phyloP scores from a whole-genome alignment of 2,888 invertebrate species.

The Stenchaetothrips biformis region DNA sequence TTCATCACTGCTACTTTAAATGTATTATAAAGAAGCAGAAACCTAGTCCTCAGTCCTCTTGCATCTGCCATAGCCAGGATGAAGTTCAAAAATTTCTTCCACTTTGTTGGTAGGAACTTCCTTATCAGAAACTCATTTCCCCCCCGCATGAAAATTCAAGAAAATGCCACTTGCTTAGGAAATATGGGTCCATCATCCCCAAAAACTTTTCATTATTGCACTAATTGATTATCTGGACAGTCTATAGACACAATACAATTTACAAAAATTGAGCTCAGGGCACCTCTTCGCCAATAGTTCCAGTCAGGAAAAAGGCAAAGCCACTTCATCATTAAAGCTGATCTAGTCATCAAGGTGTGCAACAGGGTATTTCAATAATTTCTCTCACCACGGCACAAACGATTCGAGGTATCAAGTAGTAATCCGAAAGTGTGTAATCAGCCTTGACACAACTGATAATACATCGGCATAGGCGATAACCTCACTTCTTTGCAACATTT shows the following conservation, averaged over 20 bases:
- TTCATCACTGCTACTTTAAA: slow-evolving; percentile 1
- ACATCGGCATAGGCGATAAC: slow-evolving; percentile 6
- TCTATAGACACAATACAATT: not conserved
- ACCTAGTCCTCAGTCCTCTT: not conserved
- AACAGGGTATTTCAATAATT: slow-evolving; percentile 17
- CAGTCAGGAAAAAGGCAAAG: not conserved
- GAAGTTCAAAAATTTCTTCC: not conserved
- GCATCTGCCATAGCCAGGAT: not conserved
- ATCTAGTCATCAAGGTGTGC: not conserved
- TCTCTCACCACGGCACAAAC: not conserved
- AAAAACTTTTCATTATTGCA: slow-evolving; percentile 4
- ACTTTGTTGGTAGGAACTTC: not conserved
- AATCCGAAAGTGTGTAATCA: not conserved
- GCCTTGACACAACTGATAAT: not conserved
- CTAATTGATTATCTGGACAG: not conserved
- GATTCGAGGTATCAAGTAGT: not conserved
- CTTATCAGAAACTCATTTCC: not conserved
- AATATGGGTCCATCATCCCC: not conserved
- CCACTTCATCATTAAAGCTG: not conserved
- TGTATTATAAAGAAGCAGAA: not conserved
- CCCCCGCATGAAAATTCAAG: slow-evolving; percentile 5
- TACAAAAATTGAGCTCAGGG: not conserved
- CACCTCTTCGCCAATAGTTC: slow-evolving; percentile 2
- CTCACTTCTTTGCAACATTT: not conserved
- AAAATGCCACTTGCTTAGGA: slow-evolving; percentile 11